Evolutionary conservation across 2,888 invertebrate species (phyloP).

Genomic region (Spisula solida): DNA sequence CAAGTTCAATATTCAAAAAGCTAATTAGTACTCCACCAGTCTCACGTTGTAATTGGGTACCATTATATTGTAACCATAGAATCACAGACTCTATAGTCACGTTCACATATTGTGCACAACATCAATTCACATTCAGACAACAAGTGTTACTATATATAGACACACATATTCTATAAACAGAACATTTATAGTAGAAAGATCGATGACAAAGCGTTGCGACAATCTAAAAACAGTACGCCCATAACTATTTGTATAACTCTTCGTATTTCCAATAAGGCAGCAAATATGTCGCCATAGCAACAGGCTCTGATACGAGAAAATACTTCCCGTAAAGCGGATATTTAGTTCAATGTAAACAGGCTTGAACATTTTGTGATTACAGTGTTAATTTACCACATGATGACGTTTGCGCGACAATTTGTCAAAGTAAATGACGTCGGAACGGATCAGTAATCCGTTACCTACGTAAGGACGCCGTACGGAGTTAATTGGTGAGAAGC

Average conservation of each 20-base stretch:
- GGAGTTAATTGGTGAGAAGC: not conserved
- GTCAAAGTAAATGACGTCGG: not conserved
- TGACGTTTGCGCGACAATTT: not conserved
- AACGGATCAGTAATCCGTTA: not conserved
- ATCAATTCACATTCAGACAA: not conserved
- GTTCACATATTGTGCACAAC: not conserved
- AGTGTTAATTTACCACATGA: not conserved
- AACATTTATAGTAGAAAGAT: not conserved
- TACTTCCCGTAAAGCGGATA: not conserved
- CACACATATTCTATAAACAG: slow-evolving; percentile 30
- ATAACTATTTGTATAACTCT: slow-evolving; percentile 28
- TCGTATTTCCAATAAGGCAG: slow-evolving; percentile 31
- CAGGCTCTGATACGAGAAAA: slow-evolving; percentile 25
- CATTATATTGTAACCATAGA: not conserved
- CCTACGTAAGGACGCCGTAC: not conserved
- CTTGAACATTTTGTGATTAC: not conserved
- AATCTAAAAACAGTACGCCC: slow-evolving; percentile 8
- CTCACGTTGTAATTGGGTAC: no score
- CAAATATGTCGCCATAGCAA: slow-evolving; percentile 43
- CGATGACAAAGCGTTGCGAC: slow-evolving; percentile 13
- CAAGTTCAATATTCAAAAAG: no score
- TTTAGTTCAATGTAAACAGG: slow-evolving; percentile 5
- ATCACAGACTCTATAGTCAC: no score
- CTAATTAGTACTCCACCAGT: no score
- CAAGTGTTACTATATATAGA: slow-evolving; percentile 42